Conservation (phyloP, 30 jellyfish, hydroid and myxozoan species). For the Aurelia aurita region DNA sequence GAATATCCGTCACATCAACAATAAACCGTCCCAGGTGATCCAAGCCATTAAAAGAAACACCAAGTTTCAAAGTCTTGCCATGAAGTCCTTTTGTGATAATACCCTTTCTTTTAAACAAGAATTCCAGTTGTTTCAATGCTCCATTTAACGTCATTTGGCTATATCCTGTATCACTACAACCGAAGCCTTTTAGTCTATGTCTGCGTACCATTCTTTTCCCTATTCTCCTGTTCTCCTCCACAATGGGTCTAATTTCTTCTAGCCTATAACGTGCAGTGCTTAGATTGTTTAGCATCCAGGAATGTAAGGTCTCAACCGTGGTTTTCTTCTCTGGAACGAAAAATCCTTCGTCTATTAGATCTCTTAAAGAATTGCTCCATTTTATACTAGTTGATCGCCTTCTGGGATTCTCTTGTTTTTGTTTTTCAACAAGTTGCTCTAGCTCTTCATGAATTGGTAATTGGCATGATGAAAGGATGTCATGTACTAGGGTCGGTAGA, state of each 20-base stretch:
- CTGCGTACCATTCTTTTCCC: slow-evolving; percentile 52
- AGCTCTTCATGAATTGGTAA: slow-evolving; percentile 59
- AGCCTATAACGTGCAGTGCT: slow-evolving; percentile 52
- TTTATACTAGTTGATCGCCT: slow-evolving; percentile 13
- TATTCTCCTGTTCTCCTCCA: slow-evolving; percentile 58
- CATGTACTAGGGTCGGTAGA: slow-evolving; percentile 63
- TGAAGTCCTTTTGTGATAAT: slow-evolving; percentile 45
- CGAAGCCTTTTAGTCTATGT: slow-evolving; percentile 50
- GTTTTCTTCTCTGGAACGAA: slow-evolving; percentile 8
- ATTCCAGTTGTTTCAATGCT: slow-evolving; percentile 75
- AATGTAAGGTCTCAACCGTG: slow-evolving; percentile 35
- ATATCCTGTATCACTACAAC: slow-evolving; percentile 42
- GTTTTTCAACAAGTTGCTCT: slow-evolving; percentile 36
- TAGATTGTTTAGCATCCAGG: slow-evolving; percentile 57
- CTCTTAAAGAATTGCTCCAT: slow-evolving; percentile 54
- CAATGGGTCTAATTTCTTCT: slow-evolving; percentile 32
- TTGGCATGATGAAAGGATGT: slow-evolving; percentile 51
- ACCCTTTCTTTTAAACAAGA: slow-evolving; percentile 54
- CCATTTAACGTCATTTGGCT: slow-evolving; percentile 68
- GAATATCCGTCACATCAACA: slow-evolving; percentile 69
- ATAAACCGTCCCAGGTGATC: slow-evolving; percentile 80
- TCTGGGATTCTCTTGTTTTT: neutral
- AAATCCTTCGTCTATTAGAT: slow-evolving; percentile 56
- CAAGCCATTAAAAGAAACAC: slow-evolving; percentile 66
- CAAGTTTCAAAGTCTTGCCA: slow-evolving; percentile 46